These are phyloP conservation scores for Zosterops borbonicus DNA, from an alignment of 2,113 vertebrate species.

Conservation along the genomic window DNA sequence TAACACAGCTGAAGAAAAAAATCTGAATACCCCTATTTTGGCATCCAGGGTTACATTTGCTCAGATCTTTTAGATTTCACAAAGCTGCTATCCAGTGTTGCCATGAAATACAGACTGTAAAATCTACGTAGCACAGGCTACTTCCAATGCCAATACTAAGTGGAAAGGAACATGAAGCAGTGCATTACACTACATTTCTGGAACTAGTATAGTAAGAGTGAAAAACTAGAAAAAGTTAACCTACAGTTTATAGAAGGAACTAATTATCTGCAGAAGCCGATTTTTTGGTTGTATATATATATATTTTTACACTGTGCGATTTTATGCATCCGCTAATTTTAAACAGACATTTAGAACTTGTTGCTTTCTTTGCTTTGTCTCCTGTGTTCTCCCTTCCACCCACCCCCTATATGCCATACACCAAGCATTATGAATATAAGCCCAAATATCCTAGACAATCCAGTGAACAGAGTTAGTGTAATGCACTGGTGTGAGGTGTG, in stretches of 20 bases:
- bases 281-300: slow-evolving; percentile 78
- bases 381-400: slow-evolving; percentile 49
- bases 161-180: slow-evolving; percentile 71
- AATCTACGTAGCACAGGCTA: slow-evolving; percentile 77
- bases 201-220: slow-evolving; percentile 72
- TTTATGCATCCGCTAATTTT: slow-evolving; percentile 66
- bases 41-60: slow-evolving; percentile 74
- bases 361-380: slow-evolving; percentile 67
- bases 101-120: slow-evolving; percentile 71
- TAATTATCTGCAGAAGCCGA: slow-evolving; percentile 76
- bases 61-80: slow-evolving; percentile 68
- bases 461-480: slow-evolving; percentile 83
- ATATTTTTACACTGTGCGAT: slow-evolving; percentile 63
- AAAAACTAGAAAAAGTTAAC: slow-evolving; percentile 68
- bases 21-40: slow-evolving; percentile 64
- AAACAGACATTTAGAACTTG: slow-evolving; percentile 60
- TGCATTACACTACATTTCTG: slow-evolving; percentile 76
- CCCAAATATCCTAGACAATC: slow-evolving; percentile 79
- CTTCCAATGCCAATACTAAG: slow-evolving; percentile 71
- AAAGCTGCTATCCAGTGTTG: slow-evolving; percentile 83
- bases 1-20: slow-evolving; percentile 73
- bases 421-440: slow-evolving; percentile 78
- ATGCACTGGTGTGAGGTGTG: slow-evolving; percentile 82
- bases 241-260: slow-evolving; percentile 72
- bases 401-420: slow-evolving; percentile 66